A percentile compares a stretch with the other conserved stretches of the same genome.
Evolutionary conservation across 1,140 invertebrate species (phyloP).

Genomic region (Himalopsyche phryganea): DNA sequence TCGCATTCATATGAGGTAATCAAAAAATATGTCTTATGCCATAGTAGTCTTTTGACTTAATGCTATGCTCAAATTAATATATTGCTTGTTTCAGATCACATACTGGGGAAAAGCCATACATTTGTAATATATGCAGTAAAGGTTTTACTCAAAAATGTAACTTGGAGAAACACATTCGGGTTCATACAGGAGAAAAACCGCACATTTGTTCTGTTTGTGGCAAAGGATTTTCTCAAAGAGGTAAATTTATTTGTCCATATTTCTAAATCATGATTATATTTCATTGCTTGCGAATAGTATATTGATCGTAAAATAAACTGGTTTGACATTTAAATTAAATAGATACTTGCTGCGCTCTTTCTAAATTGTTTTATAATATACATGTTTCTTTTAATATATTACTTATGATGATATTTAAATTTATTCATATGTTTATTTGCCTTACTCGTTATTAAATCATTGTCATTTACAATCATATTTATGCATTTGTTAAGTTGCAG

Average conservation of each 20-base stretch:
- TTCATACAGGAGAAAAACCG: conserved; percentile 41
- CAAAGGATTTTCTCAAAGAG: conserved; percentile 35
- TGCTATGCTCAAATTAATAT: not conserved
- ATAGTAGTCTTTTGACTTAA: not conserved
- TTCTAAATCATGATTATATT: not conserved
- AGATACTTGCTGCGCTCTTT: not conserved
- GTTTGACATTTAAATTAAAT: not conserved
- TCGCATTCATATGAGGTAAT: conserved; percentile 17
- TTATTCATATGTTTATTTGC: not conserved
- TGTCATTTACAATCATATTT: too few species aligned
- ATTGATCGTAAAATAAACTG: not conserved
- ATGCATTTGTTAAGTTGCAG: too few species aligned
- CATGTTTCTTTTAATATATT: not conserved
- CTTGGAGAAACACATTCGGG: conserved; percentile 41
- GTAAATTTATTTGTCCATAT: conserved; percentile 1
- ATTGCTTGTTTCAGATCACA: conserved; percentile 38
- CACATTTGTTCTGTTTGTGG: conserved; percentile 37
- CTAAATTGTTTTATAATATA: not conserved
- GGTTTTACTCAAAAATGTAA: conserved; percentile 49
- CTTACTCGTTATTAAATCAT: too few species aligned
- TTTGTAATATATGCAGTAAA: conserved; percentile 57
- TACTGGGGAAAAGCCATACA: conserved; percentile 48
- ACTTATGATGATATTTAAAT: not conserved
- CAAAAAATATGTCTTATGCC: not conserved
- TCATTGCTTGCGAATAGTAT: not conserved